Conservation (phyloP, 2,888 invertebrate genomes). For the Hybos culiciformis region DNA sequence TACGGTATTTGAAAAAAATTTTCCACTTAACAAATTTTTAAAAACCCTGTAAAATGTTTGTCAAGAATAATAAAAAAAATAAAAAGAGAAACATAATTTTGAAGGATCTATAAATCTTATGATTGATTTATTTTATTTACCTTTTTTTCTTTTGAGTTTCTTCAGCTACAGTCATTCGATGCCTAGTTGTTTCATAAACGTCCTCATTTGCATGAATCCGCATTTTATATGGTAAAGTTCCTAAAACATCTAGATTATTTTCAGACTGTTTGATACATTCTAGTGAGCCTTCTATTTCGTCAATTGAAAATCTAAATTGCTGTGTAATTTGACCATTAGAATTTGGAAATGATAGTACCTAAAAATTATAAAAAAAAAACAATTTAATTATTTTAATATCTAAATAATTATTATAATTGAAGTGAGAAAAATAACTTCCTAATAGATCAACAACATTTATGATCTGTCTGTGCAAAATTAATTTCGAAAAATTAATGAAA, state of each 20-base stretch:
- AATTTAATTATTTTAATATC: background rate
- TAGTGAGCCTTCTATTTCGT: constrained; percentile 76
- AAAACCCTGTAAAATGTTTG: too few relatives aligned
- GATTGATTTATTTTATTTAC: too few relatives aligned
- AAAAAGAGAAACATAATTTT: too few relatives aligned
- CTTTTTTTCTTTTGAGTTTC: constrained; percentile 89
- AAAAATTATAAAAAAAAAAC: constrained; percentile 17
- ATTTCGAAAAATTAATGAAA: too few relatives aligned
- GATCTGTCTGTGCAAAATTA: too few relatives aligned
- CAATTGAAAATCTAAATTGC: constrained; percentile 37
- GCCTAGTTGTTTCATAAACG: constrained; percentile 83
- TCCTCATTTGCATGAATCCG: constrained; percentile 91
- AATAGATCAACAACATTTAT: too few relatives aligned
- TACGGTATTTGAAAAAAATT: too few relatives aligned
- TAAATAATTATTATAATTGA: too few relatives aligned
- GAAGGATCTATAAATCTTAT: too few relatives aligned
- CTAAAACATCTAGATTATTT: constrained; percentile 64
- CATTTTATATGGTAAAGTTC: constrained; percentile 75
- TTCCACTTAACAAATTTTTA: too few relatives aligned
- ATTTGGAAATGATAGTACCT: constrained; percentile 66
- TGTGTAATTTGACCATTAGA: constrained; percentile 28
- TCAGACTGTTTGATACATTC: constrained; percentile 72
- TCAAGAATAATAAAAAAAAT: too few relatives aligned
- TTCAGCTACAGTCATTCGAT: constrained; percentile 82
- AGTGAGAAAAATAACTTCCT: too few relatives aligned